These are phyloP conservation scores for Thymelicus lineola DNA, from an alignment of 2,888 invertebrate genomes.

Conservation along the genomic window DNA sequence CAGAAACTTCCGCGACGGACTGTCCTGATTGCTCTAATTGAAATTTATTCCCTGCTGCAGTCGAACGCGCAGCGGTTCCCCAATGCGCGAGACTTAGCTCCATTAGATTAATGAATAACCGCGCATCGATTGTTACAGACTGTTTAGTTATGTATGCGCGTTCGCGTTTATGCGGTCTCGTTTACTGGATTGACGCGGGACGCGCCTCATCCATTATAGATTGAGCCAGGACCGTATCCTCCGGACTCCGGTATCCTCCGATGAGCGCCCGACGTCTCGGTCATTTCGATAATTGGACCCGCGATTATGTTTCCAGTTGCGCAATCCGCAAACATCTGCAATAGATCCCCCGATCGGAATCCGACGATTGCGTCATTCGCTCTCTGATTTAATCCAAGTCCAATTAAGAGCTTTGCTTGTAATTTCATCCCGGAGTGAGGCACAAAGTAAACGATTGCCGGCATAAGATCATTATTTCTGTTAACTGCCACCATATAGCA, in stretches of 20 bases:
- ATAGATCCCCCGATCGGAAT: constrained; percentile 74
- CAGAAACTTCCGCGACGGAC: constrained; percentile 71
- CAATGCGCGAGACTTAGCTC: constrained; percentile 46
- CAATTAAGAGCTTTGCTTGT: constrained; percentile 68
- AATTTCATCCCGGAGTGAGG: constrained; percentile 53
- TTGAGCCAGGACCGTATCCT: constrained; percentile 72
- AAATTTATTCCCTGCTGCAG: constrained; percentile 67
- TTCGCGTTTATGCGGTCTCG: constrained; percentile 75
- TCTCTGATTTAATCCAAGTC: constrained; percentile 62
- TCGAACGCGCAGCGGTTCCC: constrained; percentile 62
- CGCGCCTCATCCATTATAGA: constrained; percentile 84
- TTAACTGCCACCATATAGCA: constrained; percentile 41
- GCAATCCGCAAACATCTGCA: constrained; percentile 73
- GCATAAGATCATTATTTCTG: constrained; percentile 41
- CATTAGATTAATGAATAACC: constrained; percentile 67
- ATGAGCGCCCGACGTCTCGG: constrained; percentile 63
- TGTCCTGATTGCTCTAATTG: constrained; percentile 78
- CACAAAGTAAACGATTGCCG: constrained; percentile 41
- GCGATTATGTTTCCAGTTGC: constrained; percentile 65
- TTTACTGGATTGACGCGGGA: constrained; percentile 78
- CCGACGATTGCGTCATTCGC: constrained; percentile 65
- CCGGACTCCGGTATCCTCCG: constrained; percentile 70
- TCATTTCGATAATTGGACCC: constrained; percentile 83
- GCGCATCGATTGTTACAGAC: constrained; percentile 57
- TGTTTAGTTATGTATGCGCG: constrained; percentile 72